Base-by-base conservation (phyloP, 2,113 vertebrate species). In the Propithecus coquereli region DNA sequence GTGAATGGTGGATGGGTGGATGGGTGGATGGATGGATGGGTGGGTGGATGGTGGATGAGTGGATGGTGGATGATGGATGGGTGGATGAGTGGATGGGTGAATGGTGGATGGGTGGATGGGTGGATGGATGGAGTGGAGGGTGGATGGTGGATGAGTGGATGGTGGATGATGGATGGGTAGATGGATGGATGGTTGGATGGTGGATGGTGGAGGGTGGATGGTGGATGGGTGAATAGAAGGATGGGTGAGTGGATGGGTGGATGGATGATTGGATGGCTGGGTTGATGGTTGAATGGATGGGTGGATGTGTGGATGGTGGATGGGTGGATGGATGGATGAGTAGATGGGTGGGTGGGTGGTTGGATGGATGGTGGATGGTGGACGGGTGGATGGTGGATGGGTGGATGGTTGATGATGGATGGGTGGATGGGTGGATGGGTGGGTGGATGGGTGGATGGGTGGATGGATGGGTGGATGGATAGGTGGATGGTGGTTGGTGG, bases 221-320 rank as follows among this genome's bases (percentile, higher is more conserved):
- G 25, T 8, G 13, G 30, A 0, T 68, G 13, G 12, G 40, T 43
- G 52, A 16, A 54, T 47, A 11, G 84, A 54, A 7, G 47, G 6
- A 8, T 61, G 57, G 0, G 0, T 83, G 17, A 16, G 7, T 45
- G 10, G 59, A 18, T 37, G 22, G 12, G 11, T 8, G 27, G 12
- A 3, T 63, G 57, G 0, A 0, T 65, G 30, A 3, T 14, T 34
- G 11, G 40, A 1, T 45, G 40, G 9, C 0, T 63, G 20, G 13
- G 0, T 23, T 16, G 17, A 3, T 30, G 30, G 70, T 0, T 34
- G 37, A 16, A 34, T 47, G 59, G 10, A 18, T 30, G 32, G 40
- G 5, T 16, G 25, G 25, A 25, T 30, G 23, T 13, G 12, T 27
- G 22, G 22, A 52, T 14, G 14, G 9, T 17, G 74, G 43, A 17